Conservation (phyloP, 2,113 vertebrate genomes). For the Isichthys henryi region DNA sequence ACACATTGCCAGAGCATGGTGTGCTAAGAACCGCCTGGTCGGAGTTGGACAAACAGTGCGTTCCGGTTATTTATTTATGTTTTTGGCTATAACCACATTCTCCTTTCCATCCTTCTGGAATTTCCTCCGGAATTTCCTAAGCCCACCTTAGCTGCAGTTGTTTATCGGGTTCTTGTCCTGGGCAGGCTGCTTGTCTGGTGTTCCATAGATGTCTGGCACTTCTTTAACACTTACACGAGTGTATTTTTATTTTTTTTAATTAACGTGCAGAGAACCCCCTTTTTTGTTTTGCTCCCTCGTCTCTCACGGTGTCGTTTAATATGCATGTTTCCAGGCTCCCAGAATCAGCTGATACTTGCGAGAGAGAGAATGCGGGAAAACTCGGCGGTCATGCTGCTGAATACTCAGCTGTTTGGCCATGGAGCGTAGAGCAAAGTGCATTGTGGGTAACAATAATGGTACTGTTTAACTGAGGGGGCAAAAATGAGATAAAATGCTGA, state of each 20-base stretch:
- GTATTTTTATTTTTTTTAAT: neutral
- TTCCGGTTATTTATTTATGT: neutral
- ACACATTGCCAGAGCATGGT: neutral
- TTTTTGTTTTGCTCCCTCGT: neutral
- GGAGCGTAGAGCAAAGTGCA: neutral
- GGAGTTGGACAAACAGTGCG: neutral
- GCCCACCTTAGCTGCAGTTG: neutral
- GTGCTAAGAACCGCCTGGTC: neutral
- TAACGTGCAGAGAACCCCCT: neutral
- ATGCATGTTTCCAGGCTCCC: neutral
- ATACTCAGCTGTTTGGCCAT: neutral
- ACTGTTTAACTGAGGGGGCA: neutral
- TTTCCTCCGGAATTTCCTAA: constrained; percentile 2
- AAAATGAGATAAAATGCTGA: neutral
- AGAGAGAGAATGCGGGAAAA: neutral
- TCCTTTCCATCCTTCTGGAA: neutral
- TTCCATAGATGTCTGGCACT: neutral
- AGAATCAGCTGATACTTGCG: neutral
- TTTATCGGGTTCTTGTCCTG: neutral
- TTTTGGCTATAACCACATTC: neutral
- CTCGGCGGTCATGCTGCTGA: neutral
- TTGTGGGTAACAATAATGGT: neutral
- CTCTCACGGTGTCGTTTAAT: neutral
- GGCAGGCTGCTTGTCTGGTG: neutral
- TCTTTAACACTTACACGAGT: neutral